Percentiles rank a stretch among this genome's conserved stretches.
Evolutionary conservation across 2,797 vertebrate genomes (phyloP).

Genomic region (Cossypha polioptera): DNA sequence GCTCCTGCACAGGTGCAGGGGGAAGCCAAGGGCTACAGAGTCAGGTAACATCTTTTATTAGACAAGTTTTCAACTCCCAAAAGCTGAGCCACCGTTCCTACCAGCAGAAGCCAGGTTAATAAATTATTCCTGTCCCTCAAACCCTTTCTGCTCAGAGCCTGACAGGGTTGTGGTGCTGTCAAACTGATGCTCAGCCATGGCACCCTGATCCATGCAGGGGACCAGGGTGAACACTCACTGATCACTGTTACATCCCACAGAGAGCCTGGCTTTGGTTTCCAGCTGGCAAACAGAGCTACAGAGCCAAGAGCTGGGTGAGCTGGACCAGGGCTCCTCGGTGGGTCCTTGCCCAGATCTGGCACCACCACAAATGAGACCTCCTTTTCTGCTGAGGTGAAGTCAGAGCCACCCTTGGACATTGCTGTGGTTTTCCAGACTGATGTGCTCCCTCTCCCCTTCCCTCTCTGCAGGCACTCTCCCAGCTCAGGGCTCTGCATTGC

Average conservation of each 20-base stretch:
- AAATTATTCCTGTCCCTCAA: not conserved
- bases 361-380: not conserved
- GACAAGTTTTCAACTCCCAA: not conserved
- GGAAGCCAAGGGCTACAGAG: not conserved
- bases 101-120: not conserved
- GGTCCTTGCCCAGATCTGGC: rapidly evolving
- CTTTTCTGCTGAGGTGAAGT: not conserved
- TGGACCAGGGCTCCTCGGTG: rapidly evolving
- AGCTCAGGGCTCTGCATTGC: not conserved
- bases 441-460: not conserved
- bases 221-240: not conserved
- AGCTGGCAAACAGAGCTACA: not conserved
- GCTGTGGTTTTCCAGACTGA: not conserved
- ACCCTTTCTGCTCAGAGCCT: not conserved
- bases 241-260: rapidly evolving
- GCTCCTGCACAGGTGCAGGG: rapidly evolving
- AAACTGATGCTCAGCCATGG: not conserved
- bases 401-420: not conserved
- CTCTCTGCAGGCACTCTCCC: not conserved
- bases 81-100: not conserved
- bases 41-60: not conserved
- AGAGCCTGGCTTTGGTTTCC: not conserved
- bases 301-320: not conserved
- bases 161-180: rapidly evolving
- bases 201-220: not conserved